Conservation (phyloP, 2,113 vertebrate genomes). For the Nycticebus coucang region DNA sequence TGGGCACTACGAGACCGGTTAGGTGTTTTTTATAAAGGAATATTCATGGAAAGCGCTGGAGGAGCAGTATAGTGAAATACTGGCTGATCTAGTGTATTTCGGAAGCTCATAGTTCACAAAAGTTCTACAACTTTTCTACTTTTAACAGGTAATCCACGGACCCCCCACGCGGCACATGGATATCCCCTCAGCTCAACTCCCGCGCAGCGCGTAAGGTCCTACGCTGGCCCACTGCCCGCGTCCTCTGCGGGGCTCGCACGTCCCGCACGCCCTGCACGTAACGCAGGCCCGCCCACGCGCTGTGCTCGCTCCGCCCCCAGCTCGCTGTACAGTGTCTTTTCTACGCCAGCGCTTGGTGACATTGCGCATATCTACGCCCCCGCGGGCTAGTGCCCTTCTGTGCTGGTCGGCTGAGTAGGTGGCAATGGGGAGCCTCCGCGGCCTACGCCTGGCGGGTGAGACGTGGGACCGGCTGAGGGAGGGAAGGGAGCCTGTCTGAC, state of each 20-base stretch:
- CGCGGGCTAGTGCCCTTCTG: accelerated
- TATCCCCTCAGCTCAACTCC: accelerated
- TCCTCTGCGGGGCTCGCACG: background rate
- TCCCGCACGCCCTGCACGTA: background rate
- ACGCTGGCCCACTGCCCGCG: accelerated
- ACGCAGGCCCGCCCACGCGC: accelerated
- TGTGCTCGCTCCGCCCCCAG: background rate
- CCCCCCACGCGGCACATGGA: accelerated
- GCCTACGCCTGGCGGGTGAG: constrained; percentile 75
- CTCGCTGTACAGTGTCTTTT: accelerated
- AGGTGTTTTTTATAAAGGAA: background rate
- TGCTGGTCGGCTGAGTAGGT: background rate
- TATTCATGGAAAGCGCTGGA: background rate
- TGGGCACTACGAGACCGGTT: background rate
- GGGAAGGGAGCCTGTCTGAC: background rate
- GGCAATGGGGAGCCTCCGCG: constrained; percentile 71
- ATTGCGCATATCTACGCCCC: background rate
- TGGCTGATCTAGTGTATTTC: background rate
- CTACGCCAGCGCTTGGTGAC: background rate
- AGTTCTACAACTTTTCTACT: background rate
- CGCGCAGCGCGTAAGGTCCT: accelerated
- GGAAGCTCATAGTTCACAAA: background rate
- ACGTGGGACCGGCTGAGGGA: background rate
- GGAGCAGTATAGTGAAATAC: background rate
- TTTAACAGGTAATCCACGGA: background rate